These are phyloP conservation scores for Prosopocoilus inquinatus DNA, from an alignment of 2,888 invertebrate species.

Conservation along the genomic window DNA sequence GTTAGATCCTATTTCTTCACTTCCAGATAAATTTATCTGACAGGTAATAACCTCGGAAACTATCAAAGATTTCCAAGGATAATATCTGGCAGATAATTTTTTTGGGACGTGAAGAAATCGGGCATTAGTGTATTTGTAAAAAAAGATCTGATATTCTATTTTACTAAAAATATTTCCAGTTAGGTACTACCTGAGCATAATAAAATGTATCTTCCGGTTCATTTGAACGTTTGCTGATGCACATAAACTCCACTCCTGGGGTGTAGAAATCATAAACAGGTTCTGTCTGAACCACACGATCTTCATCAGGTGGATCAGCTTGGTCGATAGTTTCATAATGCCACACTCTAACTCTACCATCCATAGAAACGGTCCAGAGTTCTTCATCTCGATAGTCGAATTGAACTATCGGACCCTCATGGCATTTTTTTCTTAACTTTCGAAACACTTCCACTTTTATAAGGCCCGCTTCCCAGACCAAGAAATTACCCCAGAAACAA, in stretches of 20 bases:
- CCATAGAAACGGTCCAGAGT: constrained; percentile 58
- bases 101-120: too few species aligned
- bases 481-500: constrained; percentile 87
- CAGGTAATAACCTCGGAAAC: too few species aligned
- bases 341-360: constrained; percentile 82
- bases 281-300: constrained; percentile 76
- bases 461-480: constrained; percentile 87
- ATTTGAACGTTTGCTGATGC: constrained; percentile 53
- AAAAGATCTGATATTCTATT: too few species aligned
- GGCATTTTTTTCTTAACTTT: constrained; percentile 71
- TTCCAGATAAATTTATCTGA: too few species aligned
- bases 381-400: constrained; percentile 51
- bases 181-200: constrained; percentile 70
- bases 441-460: constrained; percentile 82
- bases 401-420: constrained; percentile 70
- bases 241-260: constrained; percentile 52
- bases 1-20: background rate
- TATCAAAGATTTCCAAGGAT: too few species aligned
- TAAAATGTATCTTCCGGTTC: constrained; percentile 52
- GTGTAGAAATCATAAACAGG: constrained; percentile 79
- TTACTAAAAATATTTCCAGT: too few species aligned
- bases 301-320: constrained; percentile 79
- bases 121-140: too few species aligned
- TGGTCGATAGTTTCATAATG: constrained; percentile 89
- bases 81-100: too few species aligned